Base-by-base conservation (phyloP, 2,797 vertebrate species). In the Notoglanidium macrostoma region DNA sequence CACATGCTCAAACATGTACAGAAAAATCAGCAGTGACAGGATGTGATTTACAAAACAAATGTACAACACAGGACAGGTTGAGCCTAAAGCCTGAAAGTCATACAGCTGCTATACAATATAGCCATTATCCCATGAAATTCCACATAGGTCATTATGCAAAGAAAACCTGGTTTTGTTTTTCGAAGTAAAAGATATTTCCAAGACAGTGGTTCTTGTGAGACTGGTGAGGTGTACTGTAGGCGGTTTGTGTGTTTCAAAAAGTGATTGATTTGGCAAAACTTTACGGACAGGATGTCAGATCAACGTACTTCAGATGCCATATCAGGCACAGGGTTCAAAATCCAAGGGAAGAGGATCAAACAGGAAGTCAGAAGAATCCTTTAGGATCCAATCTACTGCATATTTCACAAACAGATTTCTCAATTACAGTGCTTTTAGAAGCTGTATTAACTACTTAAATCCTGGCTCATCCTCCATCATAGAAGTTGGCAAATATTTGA, bases 1-100 rank as follows among this genome's bases (percentile, higher is more conserved):
- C 54, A 59, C 78, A 63, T 82, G 78, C 78, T 82, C 67, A 49
- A 70, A 73, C 78, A 73, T 44, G 86, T 49, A 54, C 57, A 55
- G 44, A 83, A 40, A 44, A 44, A 82, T 54, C 67, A 72, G 19
- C 35, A 73, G 23, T 73, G 83, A 55, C 40, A 21, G 54, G 78
- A 77, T 68, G 15, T 83, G 21, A 54, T 83, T 76, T 83, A 29
- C 57, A 83, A 87, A 74, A 55, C 44, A 40, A 44, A 55, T 55
- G n/a, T 78, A 77, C 61, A 68, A 57, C 32, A 77, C 26, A n/a
- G 68, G 83, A 46, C 26, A 23, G 19, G 44, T 14, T 85, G 21
- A 14, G 29, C 21, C 2, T 54, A 51, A 84, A 84, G 51, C 63
- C 63, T 35, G n/a, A 32, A 54, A 72, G 32, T 57, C 49, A 84